Percentiles rank a stretch among this genome's conserved stretches.
These are phyloP conservation scores for Argyresthia goedartella DNA, from an alignment of 2,888 invertebrate species.

Conservation along the genomic window DNA sequence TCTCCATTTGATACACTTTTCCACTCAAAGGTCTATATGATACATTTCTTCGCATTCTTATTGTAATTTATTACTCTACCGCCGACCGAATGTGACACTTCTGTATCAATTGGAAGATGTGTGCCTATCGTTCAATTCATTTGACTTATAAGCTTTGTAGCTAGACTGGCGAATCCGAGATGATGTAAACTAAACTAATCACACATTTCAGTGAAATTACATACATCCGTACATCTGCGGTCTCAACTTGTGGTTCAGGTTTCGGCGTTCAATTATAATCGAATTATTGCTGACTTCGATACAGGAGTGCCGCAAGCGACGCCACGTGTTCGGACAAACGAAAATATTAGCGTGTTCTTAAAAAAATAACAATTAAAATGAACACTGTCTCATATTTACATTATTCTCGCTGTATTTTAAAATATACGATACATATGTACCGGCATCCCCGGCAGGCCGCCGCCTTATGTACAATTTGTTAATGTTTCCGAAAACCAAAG, in stretches of 20 bases:
- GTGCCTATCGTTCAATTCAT: neutral
- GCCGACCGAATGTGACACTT: too few relatives aligned
- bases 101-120: neutral
- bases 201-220: neutral
- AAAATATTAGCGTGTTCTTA: conserved; percentile 45
- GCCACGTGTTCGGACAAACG: conserved; percentile 19
- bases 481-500: neutral
- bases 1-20: conserved; percentile 41
- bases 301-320: conserved; percentile 28
- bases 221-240: neutral
- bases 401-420: conserved; percentile 30
- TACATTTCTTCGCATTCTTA: conserved; percentile 23
- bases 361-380: conserved; percentile 62
- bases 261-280: neutral
- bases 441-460: conserved; percentile 14
- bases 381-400: conserved; percentile 63
- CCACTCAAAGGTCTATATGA: conserved; percentile 26
- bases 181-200: neutral
- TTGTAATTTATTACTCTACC: conserved; percentile 17
- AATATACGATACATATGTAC: conserved; percentile 34
- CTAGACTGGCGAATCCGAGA: neutral
- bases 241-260: neutral
- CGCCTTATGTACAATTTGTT: conserved; percentile 41
- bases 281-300: too few relatives aligned
- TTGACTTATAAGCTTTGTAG: too few relatives aligned